Evolutionary conservation across 2,888 invertebrate genomes (phyloP).

Genomic region (Bombylius major): DNA sequence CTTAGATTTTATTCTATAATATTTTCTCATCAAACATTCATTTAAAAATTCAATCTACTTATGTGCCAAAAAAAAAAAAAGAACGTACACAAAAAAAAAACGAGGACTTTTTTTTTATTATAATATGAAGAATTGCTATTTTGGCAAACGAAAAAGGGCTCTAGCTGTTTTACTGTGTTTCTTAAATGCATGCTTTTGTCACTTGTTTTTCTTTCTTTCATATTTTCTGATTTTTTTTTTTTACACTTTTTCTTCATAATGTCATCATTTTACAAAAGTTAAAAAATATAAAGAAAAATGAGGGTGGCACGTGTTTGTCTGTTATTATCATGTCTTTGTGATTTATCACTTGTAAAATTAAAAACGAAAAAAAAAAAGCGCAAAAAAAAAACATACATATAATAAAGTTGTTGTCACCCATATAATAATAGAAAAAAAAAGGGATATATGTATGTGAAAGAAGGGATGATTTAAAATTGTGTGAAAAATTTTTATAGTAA

Average conservation of each 20-base stretch:
- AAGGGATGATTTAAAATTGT: background rate
- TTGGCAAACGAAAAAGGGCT: background rate
- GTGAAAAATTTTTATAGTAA: background rate
- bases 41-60: too few relatives aligned
- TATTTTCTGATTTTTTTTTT: background rate
- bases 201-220: background rate
- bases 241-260: background rate
- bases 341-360: conserved; percentile 17
- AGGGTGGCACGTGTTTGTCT: conserved; percentile 21
- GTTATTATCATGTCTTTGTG: conserved; percentile 22
- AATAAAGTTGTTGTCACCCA: too few relatives aligned
- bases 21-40: too few relatives aligned
- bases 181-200: background rate
- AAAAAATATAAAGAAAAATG: conserved; percentile 8
- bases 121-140: too few relatives aligned
- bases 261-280: background rate
- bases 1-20: too few relatives aligned
- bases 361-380: background rate
- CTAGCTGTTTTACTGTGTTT: too few relatives aligned
- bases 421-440: too few relatives aligned
- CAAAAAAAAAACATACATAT: background rate
- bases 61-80: too few relatives aligned
- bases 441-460: too few relatives aligned
- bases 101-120: too few relatives aligned
- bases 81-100: too few relatives aligned